Conservation (phyloP, 2,113 vertebrate genomes). For the Podocnemis expansa region DNA sequence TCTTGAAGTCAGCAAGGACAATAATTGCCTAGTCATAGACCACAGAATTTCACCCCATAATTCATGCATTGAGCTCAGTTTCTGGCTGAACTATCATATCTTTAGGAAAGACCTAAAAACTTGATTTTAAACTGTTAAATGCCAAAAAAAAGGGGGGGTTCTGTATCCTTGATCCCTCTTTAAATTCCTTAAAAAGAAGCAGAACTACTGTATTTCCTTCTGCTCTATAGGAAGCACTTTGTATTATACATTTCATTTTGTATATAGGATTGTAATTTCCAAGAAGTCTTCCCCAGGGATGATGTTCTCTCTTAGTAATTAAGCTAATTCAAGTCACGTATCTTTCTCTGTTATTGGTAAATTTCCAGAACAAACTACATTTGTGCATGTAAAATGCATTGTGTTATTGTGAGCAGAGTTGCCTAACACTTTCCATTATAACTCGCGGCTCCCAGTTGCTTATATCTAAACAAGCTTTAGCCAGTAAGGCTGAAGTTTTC, state of each 20-base stretch:
- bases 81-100: background rate
- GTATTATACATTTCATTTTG: background rate
- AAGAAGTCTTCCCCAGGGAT: background rate
- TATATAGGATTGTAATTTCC: background rate
- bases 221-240: background rate
- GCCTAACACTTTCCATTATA: background rate
- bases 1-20: background rate
- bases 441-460: background rate
- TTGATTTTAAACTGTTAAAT: background rate
- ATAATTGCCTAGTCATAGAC: background rate
- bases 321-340: background rate
- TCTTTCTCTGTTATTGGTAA: background rate
- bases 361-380: background rate
- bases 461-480: background rate
- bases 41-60: background rate
- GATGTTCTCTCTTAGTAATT: background rate
- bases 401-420: background rate
- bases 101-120: background rate
- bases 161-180: background rate
- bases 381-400: background rate
- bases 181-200: background rate
- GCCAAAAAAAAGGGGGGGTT: background rate
- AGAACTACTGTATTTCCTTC: background rate
- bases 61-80: background rate
- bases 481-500: background rate